A percentile compares a stretch with the other conserved stretches of the same genome.
These are phyloP conservation scores for Conopomorpha cramerella DNA, from an alignment of 1,140 invertebrate genomes.

Conservation along the genomic window DNA sequence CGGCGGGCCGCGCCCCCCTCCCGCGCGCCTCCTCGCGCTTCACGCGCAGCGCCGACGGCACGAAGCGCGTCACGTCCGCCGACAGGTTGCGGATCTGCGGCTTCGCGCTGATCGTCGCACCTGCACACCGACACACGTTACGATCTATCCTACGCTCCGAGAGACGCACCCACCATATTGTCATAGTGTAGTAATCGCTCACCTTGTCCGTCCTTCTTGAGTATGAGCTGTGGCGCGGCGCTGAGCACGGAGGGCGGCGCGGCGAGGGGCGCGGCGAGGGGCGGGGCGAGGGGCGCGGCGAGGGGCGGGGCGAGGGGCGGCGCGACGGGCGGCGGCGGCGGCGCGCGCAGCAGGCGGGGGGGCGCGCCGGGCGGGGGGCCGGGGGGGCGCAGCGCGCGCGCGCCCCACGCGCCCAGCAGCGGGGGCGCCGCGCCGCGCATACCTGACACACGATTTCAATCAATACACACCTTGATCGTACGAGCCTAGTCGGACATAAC, in stretches of 20 bases:
- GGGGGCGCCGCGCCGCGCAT: conserved; percentile 53
- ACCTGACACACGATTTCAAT: too few relatives aligned
- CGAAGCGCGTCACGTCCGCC: conserved; percentile 93
- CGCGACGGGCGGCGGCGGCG: conserved; percentile 71
- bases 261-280: conserved; percentile 64
- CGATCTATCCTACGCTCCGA: too few relatives aligned
- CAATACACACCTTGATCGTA: too few relatives aligned
- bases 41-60: conserved; percentile 88
- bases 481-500: too few relatives aligned
- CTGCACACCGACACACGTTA: too few relatives aligned
- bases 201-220: conserved; percentile 65
- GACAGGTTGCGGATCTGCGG: conserved; percentile 94
- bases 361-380: conserved; percentile 57
- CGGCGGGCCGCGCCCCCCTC: conserved; percentile 25
- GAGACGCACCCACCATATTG: too few relatives aligned
- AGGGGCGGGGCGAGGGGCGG: conserved; percentile 26
- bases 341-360: conserved; percentile 60
- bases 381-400: conserved; percentile 60
- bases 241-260: conserved; percentile 71
- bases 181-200: too few relatives aligned
- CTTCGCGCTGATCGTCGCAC: conserved; percentile 89
- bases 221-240: conserved; percentile 82
- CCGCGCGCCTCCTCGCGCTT: conserved; percentile 78
- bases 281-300: conserved; percentile 62
- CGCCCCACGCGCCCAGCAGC: conserved; percentile 22